Evolutionary conservation across 2,888 invertebrate species (phyloP).

Genomic region (Schrankia costaestrigalis): DNA sequence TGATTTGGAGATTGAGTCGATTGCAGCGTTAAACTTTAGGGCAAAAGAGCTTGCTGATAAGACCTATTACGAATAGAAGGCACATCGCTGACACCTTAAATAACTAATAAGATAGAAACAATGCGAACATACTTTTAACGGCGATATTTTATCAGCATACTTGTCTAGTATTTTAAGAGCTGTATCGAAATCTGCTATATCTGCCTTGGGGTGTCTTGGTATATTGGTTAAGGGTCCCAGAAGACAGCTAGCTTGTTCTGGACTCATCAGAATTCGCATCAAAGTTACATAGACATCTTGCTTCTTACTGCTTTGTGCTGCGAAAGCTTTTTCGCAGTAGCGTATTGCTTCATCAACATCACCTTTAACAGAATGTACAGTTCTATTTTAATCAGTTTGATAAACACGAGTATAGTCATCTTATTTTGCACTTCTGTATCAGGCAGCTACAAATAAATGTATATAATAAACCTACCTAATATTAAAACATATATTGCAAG

Average conservation of each 20-base stretch:
- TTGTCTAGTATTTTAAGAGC: constrained; percentile 90
- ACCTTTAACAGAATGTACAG: too few relatives aligned
- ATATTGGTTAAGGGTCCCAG: constrained; percentile 70
- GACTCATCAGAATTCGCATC: constrained; percentile 76
- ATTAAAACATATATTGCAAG: constrained; percentile 95
- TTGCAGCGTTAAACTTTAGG: too few relatives aligned
- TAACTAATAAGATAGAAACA: too few relatives aligned
- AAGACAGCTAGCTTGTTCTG: constrained; percentile 49
- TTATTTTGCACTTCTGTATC: too few relatives aligned
- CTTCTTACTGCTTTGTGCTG: constrained; percentile 52
- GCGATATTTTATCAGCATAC: constrained; percentile 92
- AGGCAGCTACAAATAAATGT: too few relatives aligned
- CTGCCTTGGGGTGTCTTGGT: constrained; percentile 80
- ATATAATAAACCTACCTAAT: constrained; percentile 73
- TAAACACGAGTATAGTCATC: too few relatives aligned
- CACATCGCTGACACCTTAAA: too few relatives aligned
- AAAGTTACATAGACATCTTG: constrained; percentile 83
- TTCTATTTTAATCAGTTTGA: too few relatives aligned
- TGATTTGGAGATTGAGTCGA: too few relatives aligned
- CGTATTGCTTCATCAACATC: constrained; percentile 90
- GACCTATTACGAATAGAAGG: too few relatives aligned
- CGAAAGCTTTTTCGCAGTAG: constrained; percentile 89
- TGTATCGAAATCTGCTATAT: constrained; percentile 87
- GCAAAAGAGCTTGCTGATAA: too few relatives aligned
- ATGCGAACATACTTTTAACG: constrained; percentile 85